A percentile compares a stretch with the other conserved stretches of the same genome.
These are phyloP conservation scores for Lordiphosa collinella DNA, from an alignment of 1,140 invertebrate species.

Conservation along the genomic window DNA sequence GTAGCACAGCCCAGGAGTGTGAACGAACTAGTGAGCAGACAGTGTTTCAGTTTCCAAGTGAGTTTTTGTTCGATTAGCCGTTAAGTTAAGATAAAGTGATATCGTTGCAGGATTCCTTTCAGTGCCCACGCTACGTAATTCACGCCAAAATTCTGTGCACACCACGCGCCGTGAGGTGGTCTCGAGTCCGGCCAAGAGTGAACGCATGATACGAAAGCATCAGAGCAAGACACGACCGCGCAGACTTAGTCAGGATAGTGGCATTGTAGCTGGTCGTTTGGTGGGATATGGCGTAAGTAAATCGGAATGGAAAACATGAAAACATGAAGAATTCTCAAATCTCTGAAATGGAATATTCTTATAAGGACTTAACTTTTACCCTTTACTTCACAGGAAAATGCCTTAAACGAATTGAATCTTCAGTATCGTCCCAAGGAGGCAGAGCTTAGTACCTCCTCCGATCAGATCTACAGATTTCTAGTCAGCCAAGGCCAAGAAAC, in stretches of 20 bases:
- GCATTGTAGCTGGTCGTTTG: conserved; percentile 67
- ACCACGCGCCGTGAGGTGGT: conserved; percentile 49
- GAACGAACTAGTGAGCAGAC: conserved; percentile 30
- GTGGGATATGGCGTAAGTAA: conserved; percentile 60
- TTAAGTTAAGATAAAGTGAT: not conserved
- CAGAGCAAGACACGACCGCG: conserved; percentile 42
- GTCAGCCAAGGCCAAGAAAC: not conserved
- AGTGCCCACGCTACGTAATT: conserved; percentile 62
- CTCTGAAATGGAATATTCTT: too few relatives aligned
- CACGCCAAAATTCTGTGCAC: conserved; percentile 26
- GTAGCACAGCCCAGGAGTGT: conserved; percentile 35
- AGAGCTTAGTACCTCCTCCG: not conserved
- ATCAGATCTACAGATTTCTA: conserved; percentile 30
- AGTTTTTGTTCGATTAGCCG: conserved; percentile 1
- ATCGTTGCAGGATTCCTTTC: conserved; percentile 61
- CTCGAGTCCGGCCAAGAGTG: conserved; percentile 75
- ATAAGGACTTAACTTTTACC: too few relatives aligned
- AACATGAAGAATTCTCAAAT: too few relatives aligned
- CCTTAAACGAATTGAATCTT: conserved; percentile 31
- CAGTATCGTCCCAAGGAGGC: conserved; percentile 10
- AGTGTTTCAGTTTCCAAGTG: conserved; percentile 67
- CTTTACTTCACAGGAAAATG: conserved; percentile 26
- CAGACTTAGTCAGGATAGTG: conserved; percentile 72
- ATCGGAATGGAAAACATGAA: not conserved
- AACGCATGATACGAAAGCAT: conserved; percentile 47